Conservation (phyloP, 2,113 vertebrate species). For the Carassius gibelio region DNA sequence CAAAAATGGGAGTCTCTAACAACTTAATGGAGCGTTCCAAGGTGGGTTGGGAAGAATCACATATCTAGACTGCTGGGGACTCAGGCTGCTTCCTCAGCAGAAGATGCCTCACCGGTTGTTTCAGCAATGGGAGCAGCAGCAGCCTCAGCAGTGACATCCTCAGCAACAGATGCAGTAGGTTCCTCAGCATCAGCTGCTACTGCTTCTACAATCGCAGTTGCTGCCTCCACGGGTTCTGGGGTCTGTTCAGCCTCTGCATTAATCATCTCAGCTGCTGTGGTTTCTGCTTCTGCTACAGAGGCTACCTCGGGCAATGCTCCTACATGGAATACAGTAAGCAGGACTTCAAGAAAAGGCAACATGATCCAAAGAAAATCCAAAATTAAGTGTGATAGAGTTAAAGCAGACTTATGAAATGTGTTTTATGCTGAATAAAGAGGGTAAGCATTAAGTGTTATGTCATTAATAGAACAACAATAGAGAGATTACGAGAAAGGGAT, state of each 20-base stretch:
- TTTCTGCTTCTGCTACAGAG: constrained; percentile 10
- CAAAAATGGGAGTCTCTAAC: constrained; percentile 3
- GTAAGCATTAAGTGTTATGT: neutral
- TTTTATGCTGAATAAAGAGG: neutral
- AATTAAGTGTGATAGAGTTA: neutral
- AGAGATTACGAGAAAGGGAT: neutral
- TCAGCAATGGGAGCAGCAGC: constrained; percentile 17
- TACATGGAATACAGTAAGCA: neutral
- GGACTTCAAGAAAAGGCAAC: neutral
- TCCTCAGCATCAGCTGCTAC: constrained; percentile 21
- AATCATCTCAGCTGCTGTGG: neutral
- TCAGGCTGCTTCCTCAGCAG: constrained; percentile 41
- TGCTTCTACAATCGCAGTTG: neutral
- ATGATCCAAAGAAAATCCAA: neutral
- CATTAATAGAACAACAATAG: neutral
- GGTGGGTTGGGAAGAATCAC: constrained; percentile 3
- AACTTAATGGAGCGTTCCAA: neutral
- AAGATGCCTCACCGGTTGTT: constrained; percentile 10
- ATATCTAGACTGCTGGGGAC: neutral
- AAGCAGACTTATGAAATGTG: neutral
- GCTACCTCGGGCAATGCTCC: neutral
- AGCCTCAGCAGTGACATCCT: constrained; percentile 35
- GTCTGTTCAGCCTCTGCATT: constrained; percentile 9
- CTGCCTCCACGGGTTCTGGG: constrained; percentile 4
- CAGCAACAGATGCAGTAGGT: constrained; percentile 18